Evolutionary conservation across 2,888 invertebrate species (phyloP), one percentile per base, ranked within the genome.

Genomic region (Isoperla grammatica): DNA sequence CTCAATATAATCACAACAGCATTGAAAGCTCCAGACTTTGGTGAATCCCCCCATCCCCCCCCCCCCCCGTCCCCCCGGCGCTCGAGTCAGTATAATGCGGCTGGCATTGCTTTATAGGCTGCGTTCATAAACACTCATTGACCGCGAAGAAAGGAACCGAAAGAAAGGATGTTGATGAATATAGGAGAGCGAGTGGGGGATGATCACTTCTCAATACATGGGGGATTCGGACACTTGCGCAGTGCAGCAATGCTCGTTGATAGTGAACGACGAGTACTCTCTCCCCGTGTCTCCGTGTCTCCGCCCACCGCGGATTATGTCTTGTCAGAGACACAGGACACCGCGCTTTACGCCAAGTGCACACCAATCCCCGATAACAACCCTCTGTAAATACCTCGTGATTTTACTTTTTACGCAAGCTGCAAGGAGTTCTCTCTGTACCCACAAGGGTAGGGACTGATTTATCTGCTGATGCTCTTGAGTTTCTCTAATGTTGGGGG

Each of bases 21-120:
- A 63, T 63, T 63, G 61, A 63, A 59, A 63, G 68, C 70, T 68
- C 69, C 66, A 65, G 68, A 66, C 71, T 71, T 73, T 72, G 72
- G 72, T 71, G 72, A 72, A 72, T 72, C 45, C 62, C 60, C 43
- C 58, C 53, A 46, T 19, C 50, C 37, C 39, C 50, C 9, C 55
- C 19, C 46, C 46, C 48, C 66, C 61, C 60, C 49, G 50, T 49
- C 60, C 56, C 57, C 58, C 43, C 54, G 29, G 49, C 59, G 48
- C 57, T 45, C 15, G 59, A 60, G 54, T 63, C 59, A 57, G 59
- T 59, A 59, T 59, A 62, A 65, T 63, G 59, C 53, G 50, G 46
- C 19, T 39, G 37, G 56, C 29, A 40, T 23, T 13, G 46, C 56
- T 56, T 60, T 42, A 46, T 17, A 56, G 59, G 46, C 50, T 50